Conservation (phyloP, 2,113 vertebrate genomes). For the Cyphomyrus discorhynchus region DNA sequence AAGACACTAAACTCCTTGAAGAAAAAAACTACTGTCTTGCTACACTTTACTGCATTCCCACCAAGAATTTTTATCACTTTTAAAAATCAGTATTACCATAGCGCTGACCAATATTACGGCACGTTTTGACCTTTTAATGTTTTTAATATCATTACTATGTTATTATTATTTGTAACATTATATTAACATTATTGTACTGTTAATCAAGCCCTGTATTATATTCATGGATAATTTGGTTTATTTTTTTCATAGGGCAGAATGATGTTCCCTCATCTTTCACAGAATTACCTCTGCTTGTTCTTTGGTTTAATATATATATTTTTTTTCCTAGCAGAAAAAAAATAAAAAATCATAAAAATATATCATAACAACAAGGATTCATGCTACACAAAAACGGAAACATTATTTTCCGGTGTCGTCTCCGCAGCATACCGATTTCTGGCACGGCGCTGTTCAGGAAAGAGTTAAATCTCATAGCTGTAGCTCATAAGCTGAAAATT, state of each 20-base stretch:
- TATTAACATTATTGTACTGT: not conserved
- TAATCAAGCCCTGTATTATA: not conserved
- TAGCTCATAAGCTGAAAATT: constrained; percentile 22
- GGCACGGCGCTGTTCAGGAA: not conserved
- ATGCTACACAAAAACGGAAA: not conserved
- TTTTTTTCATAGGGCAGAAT: not conserved
- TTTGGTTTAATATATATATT: not conserved
- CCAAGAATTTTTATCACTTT: not conserved
- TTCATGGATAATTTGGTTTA: not conserved
- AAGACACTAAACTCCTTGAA: not conserved
- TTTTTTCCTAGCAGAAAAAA: not conserved
- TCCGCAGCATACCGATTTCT: not conserved
- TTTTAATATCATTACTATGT: not conserved
- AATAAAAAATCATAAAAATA: not conserved
- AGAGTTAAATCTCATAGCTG: constrained; percentile 25
- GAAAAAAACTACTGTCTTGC: not conserved
- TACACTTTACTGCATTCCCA: not conserved
- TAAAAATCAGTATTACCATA: not conserved
- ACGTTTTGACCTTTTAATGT: not conserved
- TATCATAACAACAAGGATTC: not conserved
- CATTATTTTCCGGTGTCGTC: not conserved
- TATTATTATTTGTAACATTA: not conserved
- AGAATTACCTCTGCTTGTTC: not conserved
- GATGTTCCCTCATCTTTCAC: not conserved
- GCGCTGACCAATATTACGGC: not conserved